Evolutionary conservation across 2,113 vertebrate genomes (phyloP), one percentile per base, ranked within the genome.

Genomic region (Hydrochoerus hydrochaeris): DNA sequence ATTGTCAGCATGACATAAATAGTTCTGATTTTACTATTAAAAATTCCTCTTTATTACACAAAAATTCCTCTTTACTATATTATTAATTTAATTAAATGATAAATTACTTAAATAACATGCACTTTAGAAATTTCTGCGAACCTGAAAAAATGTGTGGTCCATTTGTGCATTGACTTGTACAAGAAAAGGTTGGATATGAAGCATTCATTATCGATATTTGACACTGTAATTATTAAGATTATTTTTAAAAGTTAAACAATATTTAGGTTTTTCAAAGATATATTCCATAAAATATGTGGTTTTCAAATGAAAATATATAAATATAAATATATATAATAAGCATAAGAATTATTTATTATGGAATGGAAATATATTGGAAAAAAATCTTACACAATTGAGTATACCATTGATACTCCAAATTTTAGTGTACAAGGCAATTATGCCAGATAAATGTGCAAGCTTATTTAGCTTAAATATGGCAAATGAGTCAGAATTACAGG

Each of bases 401-500:
- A 62, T 88, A 52, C 35, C 4, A 58, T 52, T 71, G 89, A 88
- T 71, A 94, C 30, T 58, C 32, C 73, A 91, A 96, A 49, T 82
- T 46, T 14, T 88, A 87, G 38, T 80, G n/a, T 62, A 73, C 22
- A 87, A 20, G 49, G 17, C 75, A 83, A 95, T 82, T 96, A 98
- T 0, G 1, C 62, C 86, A 77, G 91, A 97, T 96, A 97, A 98
- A 95, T 85, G 84, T 32, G 44, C 58, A 35, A 82, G 46, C 12
- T 92, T 88, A 90, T 96, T 89, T 97, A 86, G 26, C 49, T 95
- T 93, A 86, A 95, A 93, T 89, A 49, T 86, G 89, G 62, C 80
- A 93, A 97, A 97, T 96, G 80, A 89, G n/a, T 73, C 57, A 58
- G 90, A 80, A 41, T 60, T 69, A 90, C 62, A 91, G 28, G n/a